These are phyloP conservation scores for Muntiacus reevesi DNA, from an alignment of 2,113 vertebrate genomes.

Conservation along the genomic window DNA sequence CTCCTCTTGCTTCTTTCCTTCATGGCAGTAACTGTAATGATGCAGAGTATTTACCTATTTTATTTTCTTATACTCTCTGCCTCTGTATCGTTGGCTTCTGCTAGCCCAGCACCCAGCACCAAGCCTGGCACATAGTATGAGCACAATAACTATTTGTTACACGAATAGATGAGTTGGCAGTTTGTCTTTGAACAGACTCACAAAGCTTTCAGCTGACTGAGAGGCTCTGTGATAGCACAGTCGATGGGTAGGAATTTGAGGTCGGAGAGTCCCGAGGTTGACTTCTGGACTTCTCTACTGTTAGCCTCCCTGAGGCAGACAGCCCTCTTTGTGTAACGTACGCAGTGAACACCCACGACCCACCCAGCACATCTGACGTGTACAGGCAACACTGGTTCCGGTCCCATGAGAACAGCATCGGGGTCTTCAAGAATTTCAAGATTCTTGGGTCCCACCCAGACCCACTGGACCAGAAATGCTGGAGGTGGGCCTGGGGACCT, in stretches of 20 bases:
- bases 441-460: background rate
- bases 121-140: background rate
- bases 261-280: background rate
- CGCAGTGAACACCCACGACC: background rate
- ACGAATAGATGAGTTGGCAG: background rate
- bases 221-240: background rate
- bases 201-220: background rate
- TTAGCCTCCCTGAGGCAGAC: background rate
- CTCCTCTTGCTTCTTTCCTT: background rate
- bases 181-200: background rate
- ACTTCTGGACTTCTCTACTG: background rate
- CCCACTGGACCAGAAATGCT: background rate
- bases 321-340: background rate
- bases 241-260: background rate
- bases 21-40: background rate
- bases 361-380: background rate
- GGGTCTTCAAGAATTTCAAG: background rate
- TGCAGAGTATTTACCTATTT: background rate
- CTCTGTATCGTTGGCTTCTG: background rate
- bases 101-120: background rate
- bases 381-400: background rate
- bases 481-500: background rate
- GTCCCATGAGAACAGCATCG: background rate
- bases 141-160: background rate
- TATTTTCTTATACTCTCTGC: background rate